Base-by-base conservation (phyloP, 2,113 vertebrate genomes). In the Thamnaconus septentrionalis region DNA sequence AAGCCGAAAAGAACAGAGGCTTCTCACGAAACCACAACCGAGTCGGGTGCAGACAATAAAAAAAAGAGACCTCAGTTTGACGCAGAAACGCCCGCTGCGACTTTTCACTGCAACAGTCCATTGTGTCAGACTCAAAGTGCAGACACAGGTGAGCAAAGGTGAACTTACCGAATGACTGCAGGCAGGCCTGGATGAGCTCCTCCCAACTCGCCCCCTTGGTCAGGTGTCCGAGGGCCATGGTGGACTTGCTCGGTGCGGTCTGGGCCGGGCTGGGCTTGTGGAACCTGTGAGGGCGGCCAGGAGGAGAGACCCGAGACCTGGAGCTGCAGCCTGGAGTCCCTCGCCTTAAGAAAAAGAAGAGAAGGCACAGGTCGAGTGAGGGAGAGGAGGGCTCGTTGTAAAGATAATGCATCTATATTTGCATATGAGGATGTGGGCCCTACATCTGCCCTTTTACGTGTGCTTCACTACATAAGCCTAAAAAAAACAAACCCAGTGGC, bases 151-250 rank as follows among this genome's bases (percentile, higher is more conserved):
- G 55, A 45, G 42, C 45, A 31, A 31, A 31, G 18, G 1, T 12
- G 48, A 61, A 86, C 91, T 96, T 88, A 98, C 96, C 96, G 41
- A 98, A 98, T 66, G 90, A 93, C 52, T 96, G 93, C 85, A 98
- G 89, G 72, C 96, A 98, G 78, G 93, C 92, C 77, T 97, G 94
- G 77, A 98, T 93, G 69, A 98, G 93, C 69, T 96, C 95, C 78
- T 98, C 95, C 90, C 97, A 90, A 89, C 91, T 96, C 52, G 93
- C 94, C 75, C 95, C 96, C 75, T 97, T 97, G 83, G 93, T 89
- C 44, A 96, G 86, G 66, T 93, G 93, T 65, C 96, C 96, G 86
- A 95, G 75, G 0, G 94, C 89, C 88, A 94, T 93, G 84, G 91
- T 92, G 53, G 91, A 79, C 73, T 88, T 92, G 61, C 89, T 86